Conservation (phyloP, 2,113 vertebrate genomes). For the Corythaixoides concolor region DNA sequence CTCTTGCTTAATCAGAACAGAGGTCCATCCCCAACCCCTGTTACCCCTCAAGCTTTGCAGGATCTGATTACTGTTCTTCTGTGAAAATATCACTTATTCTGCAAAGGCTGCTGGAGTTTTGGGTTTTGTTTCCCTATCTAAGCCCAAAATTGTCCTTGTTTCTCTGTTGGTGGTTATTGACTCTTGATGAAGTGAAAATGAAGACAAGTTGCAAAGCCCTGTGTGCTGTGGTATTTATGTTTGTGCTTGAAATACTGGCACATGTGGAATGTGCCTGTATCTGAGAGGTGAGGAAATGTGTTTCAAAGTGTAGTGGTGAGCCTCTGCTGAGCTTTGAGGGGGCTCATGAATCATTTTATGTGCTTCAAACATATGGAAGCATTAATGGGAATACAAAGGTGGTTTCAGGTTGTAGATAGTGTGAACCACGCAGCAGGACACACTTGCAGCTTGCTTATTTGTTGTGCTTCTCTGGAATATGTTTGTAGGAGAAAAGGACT, state of each 20-base stretch:
- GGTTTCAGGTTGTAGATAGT: background rate
- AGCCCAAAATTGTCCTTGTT: background rate
- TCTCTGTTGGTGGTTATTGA: background rate
- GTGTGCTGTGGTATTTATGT: background rate
- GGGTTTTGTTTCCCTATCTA: background rate
- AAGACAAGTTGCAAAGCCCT: background rate
- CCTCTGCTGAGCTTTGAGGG: background rate
- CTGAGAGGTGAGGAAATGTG: background rate
- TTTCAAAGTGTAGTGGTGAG: background rate
- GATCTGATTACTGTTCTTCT: background rate
- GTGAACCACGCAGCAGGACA: background rate
- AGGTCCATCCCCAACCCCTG: background rate
- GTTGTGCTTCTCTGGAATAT: background rate
- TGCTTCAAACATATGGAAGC: background rate
- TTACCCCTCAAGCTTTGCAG: background rate
- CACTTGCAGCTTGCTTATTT: background rate
- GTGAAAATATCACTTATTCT: background rate
- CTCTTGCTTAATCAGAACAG: background rate
- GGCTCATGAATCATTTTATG: background rate
- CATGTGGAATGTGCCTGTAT: background rate
- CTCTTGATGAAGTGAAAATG: background rate
- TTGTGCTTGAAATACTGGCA: background rate
- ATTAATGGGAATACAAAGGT: background rate
- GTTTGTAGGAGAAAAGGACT: background rate
- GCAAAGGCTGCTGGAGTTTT: background rate